phyloP scores from a whole-genome alignment of 2,888 invertebrate genomes.

The Chrysotoxum bicinctum region DNA sequence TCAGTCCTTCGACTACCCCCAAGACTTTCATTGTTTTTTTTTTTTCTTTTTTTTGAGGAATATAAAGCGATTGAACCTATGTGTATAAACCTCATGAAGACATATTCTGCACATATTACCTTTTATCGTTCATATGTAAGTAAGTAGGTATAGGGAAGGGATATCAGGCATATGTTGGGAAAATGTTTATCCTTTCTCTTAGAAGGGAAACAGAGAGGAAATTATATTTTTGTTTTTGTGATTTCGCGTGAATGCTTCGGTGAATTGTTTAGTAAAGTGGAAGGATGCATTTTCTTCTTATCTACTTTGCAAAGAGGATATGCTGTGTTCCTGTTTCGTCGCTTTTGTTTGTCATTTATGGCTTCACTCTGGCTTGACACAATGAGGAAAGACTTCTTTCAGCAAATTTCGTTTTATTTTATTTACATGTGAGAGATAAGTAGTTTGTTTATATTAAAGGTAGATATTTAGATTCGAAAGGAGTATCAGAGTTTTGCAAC shows the following conservation, averaged over 20 bases:
- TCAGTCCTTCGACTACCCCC: background rate
- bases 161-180: background rate
- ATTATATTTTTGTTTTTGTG: conserved; percentile 51
- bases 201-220: conserved; percentile 19
- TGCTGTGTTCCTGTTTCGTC: conserved; percentile 41
- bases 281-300: conserved; percentile 61
- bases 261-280: conserved; percentile 64
- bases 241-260: conserved; percentile 64
- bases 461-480: no score
- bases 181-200: conserved; percentile 21
- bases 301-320: conserved; percentile 45
- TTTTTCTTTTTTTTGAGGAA: background rate
- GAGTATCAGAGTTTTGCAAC: no score
- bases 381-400: conserved; percentile 59
- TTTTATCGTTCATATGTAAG: conserved; percentile 35
- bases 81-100: conserved; percentile 39
- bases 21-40: background rate
- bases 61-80: conserved; percentile 59
- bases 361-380: conserved; percentile 31
- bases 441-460: background rate
- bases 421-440: conserved; percentile 6
- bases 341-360: conserved; percentile 25
- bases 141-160: background rate
- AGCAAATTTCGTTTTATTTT: conserved; percentile 54
- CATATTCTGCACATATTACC: conserved; percentile 48